Conservation (phyloP, 2,797 vertebrate genomes). For the Onychomys torridus region DNA sequence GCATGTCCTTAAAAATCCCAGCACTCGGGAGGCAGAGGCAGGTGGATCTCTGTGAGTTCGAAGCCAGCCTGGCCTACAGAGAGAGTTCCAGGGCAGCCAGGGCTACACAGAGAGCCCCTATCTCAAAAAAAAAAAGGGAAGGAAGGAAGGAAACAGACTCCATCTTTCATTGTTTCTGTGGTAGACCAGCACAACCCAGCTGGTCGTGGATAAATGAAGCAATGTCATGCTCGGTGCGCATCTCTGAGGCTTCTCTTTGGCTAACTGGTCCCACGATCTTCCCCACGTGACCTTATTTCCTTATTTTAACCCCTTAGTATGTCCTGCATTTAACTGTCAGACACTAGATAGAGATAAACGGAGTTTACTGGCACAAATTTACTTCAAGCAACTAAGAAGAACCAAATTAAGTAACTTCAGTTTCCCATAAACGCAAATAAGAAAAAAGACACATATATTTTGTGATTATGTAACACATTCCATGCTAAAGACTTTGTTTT, state of each 20-base stretch:
- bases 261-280: background rate
- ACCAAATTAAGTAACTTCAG: slow-evolving; percentile 46
- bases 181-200: background rate
- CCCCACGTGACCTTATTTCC: background rate
- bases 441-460: slow-evolving; percentile 34
- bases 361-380: background rate
- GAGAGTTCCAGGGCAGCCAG: background rate
- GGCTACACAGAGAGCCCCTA: no score
- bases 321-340: background rate
- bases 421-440: slow-evolving; percentile 60
- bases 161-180: slow-evolving; percentile 10
- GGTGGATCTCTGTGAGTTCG: background rate
- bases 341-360: background rate
- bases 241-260: background rate
- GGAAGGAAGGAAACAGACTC: no score
- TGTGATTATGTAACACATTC: slow-evolving; percentile 64
- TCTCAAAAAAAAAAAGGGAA: background rate
- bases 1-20: background rate
- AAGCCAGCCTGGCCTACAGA: no score
- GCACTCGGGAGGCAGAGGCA: background rate
- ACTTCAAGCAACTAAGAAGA: slow-evolving; percentile 28
- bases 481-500: slow-evolving; percentile 40
- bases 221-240: background rate
- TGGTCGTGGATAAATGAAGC: background rate
- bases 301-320: background rate